Conservation (phyloP, 2,888 invertebrate genomes). For the Drosophila neoperkinsi region DNA sequence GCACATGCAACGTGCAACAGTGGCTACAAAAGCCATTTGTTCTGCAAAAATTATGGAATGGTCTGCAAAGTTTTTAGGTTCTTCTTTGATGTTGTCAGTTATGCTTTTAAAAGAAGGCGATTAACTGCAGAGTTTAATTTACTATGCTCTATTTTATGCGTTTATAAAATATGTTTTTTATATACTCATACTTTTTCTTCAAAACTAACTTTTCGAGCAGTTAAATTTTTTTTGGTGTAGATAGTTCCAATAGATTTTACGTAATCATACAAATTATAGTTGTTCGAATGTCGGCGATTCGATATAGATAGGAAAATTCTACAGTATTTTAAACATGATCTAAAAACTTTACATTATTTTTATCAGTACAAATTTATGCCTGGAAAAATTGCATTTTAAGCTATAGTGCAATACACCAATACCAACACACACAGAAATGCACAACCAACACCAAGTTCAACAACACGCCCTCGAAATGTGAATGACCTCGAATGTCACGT, state of each 20-base stretch:
- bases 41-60: not conserved
- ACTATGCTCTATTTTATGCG: not conserved
- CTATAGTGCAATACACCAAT: constrained; percentile 24
- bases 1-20: constrained; percentile 4
- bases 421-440: constrained; percentile 14
- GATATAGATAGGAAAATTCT: too few species aligned
- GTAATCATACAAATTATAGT: not conserved
- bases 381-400: not conserved
- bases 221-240: too few species aligned
- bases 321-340: not conserved
- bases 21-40: not conserved
- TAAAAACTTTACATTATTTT: not conserved
- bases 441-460: constrained; percentile 79
- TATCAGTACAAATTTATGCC: not conserved
- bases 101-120: not conserved
- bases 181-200: not conserved
- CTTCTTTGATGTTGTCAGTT: not conserved
- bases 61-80: not conserved
- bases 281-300: not conserved
- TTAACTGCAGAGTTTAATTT: not conserved
- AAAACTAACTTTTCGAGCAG: not conserved
- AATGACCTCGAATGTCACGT: constrained; percentile 84
- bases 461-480: constrained; percentile 84
- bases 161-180: not conserved
- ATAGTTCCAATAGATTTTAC: too few species aligned